Evolutionary conservation across 2,888 invertebrate species (phyloP).

Genomic region (Parthenolecanium corni): DNA sequence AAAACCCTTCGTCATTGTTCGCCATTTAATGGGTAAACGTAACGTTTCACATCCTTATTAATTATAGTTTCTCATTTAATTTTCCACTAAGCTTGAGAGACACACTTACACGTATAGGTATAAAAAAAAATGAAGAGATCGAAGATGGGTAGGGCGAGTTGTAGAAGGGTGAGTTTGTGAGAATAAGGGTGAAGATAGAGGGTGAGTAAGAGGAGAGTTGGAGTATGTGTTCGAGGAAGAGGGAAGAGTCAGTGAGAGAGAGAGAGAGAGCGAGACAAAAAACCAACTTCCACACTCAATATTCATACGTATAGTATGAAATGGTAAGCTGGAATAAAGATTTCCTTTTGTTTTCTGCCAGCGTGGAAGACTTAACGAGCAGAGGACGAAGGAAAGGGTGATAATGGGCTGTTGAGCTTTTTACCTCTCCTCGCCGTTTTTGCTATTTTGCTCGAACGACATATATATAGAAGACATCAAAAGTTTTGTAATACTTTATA

Average conservation of each 20-base stretch:
- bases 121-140: too few relatives aligned
- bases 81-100: constrained; percentile 17
- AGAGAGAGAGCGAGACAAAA: background rate
- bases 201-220: too few relatives aligned
- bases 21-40: constrained; percentile 1
- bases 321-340: too few relatives aligned
- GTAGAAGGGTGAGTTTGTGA: too few relatives aligned
- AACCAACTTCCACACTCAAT: background rate
- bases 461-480: background rate
- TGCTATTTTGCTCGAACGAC: background rate
- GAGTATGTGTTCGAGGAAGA: background rate
- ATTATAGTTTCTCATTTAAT: constrained; percentile 21
- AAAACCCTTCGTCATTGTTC: constrained; percentile 9
- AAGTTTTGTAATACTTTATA: background rate
- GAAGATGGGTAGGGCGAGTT: too few relatives aligned
- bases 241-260: background rate
- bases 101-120: too few relatives aligned
- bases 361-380: too few relatives aligned
- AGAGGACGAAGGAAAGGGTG: too few relatives aligned
- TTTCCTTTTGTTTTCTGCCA: too few relatives aligned
- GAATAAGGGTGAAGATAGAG: too few relatives aligned
- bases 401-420: background rate
- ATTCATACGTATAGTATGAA: too few relatives aligned
- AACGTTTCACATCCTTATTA: constrained; percentile 14
- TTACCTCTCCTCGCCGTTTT: background rate